Evolutionary conservation across 2,888 invertebrate species (phyloP).

Genomic region (Mesoligia furuncula): DNA sequence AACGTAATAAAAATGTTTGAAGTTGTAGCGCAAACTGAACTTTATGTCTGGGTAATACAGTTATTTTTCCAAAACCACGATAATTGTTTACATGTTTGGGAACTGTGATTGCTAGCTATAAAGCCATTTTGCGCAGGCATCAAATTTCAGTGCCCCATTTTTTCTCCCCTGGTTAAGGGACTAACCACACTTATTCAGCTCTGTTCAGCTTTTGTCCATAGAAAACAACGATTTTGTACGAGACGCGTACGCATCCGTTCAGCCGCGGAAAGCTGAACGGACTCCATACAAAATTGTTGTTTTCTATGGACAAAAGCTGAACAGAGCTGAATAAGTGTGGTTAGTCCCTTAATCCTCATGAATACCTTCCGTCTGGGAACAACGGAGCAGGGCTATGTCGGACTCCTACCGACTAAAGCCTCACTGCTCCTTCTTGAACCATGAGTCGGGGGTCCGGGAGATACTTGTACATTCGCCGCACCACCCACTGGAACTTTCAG

Average conservation of each 20-base stretch:
- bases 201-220: too few relatives aligned
- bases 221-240: too few relatives aligned
- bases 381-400: neutral
- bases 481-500: neutral
- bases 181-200: too few relatives aligned
- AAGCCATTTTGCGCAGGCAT: neutral
- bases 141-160: neutral
- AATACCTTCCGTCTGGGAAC: neutral
- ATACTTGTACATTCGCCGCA: neutral
- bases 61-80: neutral
- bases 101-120: neutral
- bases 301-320: too few relatives aligned
- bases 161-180: rapidly evolving
- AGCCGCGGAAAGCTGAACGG: too few relatives aligned
- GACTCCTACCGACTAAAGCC: neutral
- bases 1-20: neutral
- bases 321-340: too few relatives aligned
- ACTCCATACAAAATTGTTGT: too few relatives aligned
- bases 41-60: neutral
- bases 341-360: neutral
- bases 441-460: too few relatives aligned
- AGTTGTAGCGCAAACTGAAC: neutral
- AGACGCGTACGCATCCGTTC: too few relatives aligned
- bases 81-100: neutral
- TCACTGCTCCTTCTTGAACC: too few relatives aligned